Evolutionary conservation across 2,888 invertebrate species (phyloP).

Genomic region (Lumbricus terrestris): DNA sequence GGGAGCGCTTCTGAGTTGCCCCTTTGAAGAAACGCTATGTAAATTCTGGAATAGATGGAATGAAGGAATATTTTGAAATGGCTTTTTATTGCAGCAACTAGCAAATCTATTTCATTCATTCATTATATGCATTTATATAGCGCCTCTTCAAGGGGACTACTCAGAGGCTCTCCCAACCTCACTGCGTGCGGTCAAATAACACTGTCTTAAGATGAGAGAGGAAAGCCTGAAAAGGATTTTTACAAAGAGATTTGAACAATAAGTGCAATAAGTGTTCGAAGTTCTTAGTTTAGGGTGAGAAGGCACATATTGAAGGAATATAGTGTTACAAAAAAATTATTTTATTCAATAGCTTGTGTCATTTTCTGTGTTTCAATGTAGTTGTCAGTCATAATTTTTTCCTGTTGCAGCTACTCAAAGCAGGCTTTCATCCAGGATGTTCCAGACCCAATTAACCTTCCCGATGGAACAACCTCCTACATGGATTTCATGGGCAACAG

Average conservation of each 20-base stretch:
- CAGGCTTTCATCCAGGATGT: slow-evolving; percentile 72
- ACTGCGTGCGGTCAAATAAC: too few species aligned
- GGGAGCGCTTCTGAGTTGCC: too few species aligned
- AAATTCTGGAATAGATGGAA: too few species aligned
- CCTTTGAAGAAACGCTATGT: too few species aligned
- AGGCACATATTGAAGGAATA: background rate
- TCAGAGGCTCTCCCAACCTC: too few species aligned
- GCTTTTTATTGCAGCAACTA: background rate
- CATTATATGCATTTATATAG: too few species aligned
- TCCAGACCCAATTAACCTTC: slow-evolving; percentile 89
- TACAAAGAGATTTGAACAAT: too few species aligned
- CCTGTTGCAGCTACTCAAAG: slow-evolving; percentile 51
- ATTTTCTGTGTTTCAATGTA: background rate
- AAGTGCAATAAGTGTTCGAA: too few species aligned
- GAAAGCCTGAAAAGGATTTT: too few species aligned
- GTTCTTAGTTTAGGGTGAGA: background rate
- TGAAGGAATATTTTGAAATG: background rate
- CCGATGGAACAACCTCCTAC: slow-evolving; percentile 94
- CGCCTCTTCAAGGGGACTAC: too few species aligned
- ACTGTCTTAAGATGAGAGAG: too few species aligned
- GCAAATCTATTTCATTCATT: too few species aligned
- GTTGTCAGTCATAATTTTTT: background rate
- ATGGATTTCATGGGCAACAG: slow-evolving; percentile 94
- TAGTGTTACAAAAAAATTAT: background rate
- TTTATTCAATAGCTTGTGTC: background rate